phyloP scores from a whole-genome alignment of 2,888 invertebrate genomes.

The Smittia sp. region DNA sequence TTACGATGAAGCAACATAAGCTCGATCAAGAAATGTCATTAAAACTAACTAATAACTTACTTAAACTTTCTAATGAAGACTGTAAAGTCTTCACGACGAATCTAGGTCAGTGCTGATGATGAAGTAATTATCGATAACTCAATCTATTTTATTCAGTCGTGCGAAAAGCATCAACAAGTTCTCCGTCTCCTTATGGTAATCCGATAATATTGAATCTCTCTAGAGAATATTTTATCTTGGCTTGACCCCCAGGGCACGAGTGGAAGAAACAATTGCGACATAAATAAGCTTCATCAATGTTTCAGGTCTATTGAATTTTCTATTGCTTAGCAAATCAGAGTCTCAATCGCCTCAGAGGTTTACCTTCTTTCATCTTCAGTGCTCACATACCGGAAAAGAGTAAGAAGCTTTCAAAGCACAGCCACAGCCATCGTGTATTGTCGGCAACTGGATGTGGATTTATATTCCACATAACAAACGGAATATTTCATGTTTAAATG shows the following conservation, averaged over 20 bases:
- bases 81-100: not conserved
- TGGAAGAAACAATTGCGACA: not conserved
- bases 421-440: not conserved
- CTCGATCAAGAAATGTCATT: no score
- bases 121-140: not conserved
- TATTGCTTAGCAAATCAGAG: not conserved
- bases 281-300: not conserved
- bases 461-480: constrained; percentile 26
- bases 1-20: no score
- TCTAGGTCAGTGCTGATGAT: constrained; percentile 8
- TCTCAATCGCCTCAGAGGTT: not conserved
- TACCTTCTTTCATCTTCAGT: not conserved
- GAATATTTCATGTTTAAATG: constrained; percentile 23
- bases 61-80: no score
- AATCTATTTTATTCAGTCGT: not conserved
- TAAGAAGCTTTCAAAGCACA: not conserved
- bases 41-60: no score
- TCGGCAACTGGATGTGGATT: not conserved
- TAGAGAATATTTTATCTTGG: not conserved
- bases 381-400: not conserved
- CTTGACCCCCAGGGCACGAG: not conserved
- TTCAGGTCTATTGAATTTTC: not conserved
- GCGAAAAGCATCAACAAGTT: not conserved
- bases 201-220: not conserved
- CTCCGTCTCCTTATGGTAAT: not conserved